phyloP scores from a whole-genome alignment of 2,113 vertebrate species.

The Atlantisia rogersi region DNA sequence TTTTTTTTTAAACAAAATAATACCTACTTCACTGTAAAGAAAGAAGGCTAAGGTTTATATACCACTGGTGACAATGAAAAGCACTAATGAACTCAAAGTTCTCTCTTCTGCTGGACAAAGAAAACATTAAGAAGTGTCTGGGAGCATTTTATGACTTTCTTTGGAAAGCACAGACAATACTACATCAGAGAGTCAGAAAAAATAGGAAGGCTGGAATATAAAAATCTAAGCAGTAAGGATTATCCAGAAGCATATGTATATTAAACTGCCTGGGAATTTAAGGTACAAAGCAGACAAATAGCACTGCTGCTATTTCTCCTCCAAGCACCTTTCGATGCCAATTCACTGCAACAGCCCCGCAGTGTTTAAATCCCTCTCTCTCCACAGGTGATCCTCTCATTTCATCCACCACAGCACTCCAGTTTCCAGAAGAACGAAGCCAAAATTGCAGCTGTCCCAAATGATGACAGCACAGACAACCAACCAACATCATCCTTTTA shows the following conservation, averaged over 20 bases:
- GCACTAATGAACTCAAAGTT: neutral
- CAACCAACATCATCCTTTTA: neutral
- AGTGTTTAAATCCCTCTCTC: neutral
- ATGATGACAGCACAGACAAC: neutral
- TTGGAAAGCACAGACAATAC: neutral
- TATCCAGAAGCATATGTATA: neutral
- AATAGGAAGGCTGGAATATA: neutral
- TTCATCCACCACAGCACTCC: neutral
- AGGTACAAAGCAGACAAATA: neutral
- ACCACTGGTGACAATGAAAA: neutral
- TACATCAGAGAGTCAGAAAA: neutral
- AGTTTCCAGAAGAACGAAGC: neutral
- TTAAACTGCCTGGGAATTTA: neutral
- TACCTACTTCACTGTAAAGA: neutral
- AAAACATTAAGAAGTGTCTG: neutral
- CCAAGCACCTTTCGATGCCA: neutral
- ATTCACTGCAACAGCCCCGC: neutral
- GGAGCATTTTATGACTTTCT: neutral
- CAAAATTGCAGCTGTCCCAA: neutral
- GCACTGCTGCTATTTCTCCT: neutral
- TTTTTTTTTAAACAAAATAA: neutral
- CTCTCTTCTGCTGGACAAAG: neutral
- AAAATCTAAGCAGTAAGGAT: neutral
- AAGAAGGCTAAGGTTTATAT: neutral
- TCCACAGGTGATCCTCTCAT: neutral